Percentiles rank a stretch among this genome's conserved stretches.
Evolutionary conservation across 2,797 vertebrate species (phyloP).

Genomic region (Synaphobranchus kaupii): DNA sequence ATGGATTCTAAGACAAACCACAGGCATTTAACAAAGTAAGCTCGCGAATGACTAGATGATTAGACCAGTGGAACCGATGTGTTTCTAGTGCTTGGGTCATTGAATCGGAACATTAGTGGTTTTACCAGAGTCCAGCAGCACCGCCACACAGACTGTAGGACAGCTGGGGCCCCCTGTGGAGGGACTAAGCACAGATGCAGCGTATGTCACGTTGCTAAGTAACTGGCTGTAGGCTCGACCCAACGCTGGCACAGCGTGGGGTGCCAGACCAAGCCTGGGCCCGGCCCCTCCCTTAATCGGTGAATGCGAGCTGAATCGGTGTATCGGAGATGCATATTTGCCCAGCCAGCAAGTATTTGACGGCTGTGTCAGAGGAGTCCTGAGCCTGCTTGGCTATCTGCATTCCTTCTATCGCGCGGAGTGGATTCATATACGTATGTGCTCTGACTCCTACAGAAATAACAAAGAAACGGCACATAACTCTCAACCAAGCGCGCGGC

Average conservation of each 20-base stretch:
- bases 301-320: constrained; percentile 68
- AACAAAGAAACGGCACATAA: constrained; percentile 56
- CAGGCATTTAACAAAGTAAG: too few species aligned
- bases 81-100: neutral
- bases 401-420: constrained; percentile 71
- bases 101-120: neutral
- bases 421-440: constrained; percentile 67
- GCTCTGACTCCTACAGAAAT: constrained; percentile 51
- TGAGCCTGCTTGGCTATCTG: constrained; percentile 62
- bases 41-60: neutral
- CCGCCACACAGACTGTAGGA: neutral
- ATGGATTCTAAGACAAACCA: too few species aligned
- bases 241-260: neutral
- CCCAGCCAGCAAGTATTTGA: constrained; percentile 74
- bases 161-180: neutral
- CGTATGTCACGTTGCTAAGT: neutral
- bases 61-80: neutral
- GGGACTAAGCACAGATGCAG: neutral
- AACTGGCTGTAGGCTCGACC: neutral
- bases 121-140: neutral
- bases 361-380: constrained; percentile 61
- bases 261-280: constrained; percentile 31
- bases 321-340: constrained; percentile 70
- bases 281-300: constrained; percentile 61
- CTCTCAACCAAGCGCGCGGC: constrained; percentile 42